Percentiles rank a stretch among this genome's conserved stretches.
phyloP scores from a whole-genome alignment of 2,797 vertebrate genomes.

The Lagocephalus sceleratus region DNA sequence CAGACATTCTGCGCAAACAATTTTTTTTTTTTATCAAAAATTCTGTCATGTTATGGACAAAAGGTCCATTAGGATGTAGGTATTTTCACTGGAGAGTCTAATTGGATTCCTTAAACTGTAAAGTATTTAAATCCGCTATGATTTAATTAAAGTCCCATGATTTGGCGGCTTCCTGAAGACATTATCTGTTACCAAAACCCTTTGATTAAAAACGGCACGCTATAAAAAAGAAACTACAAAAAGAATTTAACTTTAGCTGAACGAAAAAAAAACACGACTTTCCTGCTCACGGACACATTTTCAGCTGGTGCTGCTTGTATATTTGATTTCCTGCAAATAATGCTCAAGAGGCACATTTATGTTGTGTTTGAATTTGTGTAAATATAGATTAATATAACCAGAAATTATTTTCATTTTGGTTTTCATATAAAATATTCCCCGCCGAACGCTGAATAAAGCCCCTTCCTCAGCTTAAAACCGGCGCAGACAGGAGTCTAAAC shows the following conservation, averaged over 20 bases:
- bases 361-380: no score
- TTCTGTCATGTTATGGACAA: neutral
- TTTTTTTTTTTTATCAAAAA: neutral
- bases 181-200: no score
- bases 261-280: no score
- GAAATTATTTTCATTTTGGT: no score
- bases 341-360: no score
- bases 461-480: constrained; percentile 4
- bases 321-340: no score
- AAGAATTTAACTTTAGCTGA: no score
- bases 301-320: no score
- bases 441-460: no score
- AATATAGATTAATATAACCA: no score
- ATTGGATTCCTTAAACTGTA: neutral
- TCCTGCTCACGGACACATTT: no score
- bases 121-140: constrained; percentile 5
- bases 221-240: no score
- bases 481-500: constrained; percentile 29
- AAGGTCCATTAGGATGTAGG: neutral
- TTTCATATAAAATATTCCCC: constrained; percentile 3
- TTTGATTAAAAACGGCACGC: neutral
- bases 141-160: constrained; percentile 10
- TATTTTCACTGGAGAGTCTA: neutral
- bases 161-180: constrained; percentile 4
- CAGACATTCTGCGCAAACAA: neutral